These are phyloP conservation scores for Heliconius hewitsoni DNA, from an alignment of 1,140 invertebrate species.

Conservation along the genomic window DNA sequence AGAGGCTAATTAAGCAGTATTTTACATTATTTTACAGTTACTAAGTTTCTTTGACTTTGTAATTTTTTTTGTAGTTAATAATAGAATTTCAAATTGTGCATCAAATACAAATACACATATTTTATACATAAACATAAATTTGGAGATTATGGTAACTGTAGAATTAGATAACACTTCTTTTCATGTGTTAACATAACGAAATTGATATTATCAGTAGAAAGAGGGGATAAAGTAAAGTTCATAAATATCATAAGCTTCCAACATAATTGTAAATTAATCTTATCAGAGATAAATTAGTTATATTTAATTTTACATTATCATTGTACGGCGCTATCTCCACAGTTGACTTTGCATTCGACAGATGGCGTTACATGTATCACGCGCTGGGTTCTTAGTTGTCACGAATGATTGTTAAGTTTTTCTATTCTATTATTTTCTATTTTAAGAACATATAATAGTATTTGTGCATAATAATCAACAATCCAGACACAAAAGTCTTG, in stretches of 20 bases:
- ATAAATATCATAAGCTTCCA: background rate
- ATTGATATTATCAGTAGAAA: background rate
- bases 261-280: background rate
- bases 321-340: background rate
- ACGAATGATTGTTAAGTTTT: too few species aligned
- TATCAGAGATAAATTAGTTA: background rate
- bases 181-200: background rate
- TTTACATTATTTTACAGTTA: conserved; percentile 3
- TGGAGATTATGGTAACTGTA: background rate
- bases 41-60: background rate
- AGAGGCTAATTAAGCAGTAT: conserved; percentile 30
- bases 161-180: background rate
- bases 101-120: background rate
- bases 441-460: too few species aligned
- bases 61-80: background rate
- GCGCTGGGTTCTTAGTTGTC: background rate
- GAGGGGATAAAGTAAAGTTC: background rate
- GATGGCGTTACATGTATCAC: conserved; percentile 30
- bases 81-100: too few species aligned
- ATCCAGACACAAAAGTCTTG: too few species aligned
- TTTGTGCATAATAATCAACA: too few species aligned
- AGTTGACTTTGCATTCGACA: conserved; percentile 32
- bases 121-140: background rate
- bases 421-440: too few species aligned
- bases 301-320: conserved; percentile 1